These are phyloP conservation scores for Lumbricus terrestris DNA, from an alignment of 2,888 invertebrate species.

Conservation along the genomic window DNA sequence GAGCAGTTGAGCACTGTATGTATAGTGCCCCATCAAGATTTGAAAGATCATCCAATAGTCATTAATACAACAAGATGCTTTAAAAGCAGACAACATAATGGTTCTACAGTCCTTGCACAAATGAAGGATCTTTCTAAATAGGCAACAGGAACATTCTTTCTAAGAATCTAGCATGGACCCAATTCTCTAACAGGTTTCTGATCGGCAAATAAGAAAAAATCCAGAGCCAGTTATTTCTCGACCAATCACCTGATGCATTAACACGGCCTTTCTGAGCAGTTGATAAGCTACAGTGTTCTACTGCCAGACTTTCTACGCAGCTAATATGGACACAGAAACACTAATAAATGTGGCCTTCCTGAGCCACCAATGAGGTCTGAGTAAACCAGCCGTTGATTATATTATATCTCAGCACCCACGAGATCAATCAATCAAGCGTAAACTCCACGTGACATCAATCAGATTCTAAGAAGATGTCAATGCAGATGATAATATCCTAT, in stretches of 20 bases:
- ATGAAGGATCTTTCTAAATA: neutral
- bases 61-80: neutral
- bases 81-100: neutral
- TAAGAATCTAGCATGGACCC: neutral
- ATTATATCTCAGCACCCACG: neutral
- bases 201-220: neutral
- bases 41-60: neutral
- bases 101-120: neutral
- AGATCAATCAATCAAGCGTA: constrained; percentile 3
- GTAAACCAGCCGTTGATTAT: neutral
- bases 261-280: neutral
- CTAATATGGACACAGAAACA: neutral
- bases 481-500: neutral
- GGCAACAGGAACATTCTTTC: neutral
- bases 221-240: neutral
- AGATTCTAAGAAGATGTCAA: neutral
- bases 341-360: neutral
- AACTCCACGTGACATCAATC: neutral
- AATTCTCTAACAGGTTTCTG: neutral
- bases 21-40: no score
- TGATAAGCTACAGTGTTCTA: neutral
- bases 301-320: neutral
- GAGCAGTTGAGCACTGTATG: no score
- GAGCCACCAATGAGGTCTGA: neutral
- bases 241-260: neutral